Conservation (phyloP, 2,888 invertebrate species). For the Lithophane semibrunnea region DNA sequence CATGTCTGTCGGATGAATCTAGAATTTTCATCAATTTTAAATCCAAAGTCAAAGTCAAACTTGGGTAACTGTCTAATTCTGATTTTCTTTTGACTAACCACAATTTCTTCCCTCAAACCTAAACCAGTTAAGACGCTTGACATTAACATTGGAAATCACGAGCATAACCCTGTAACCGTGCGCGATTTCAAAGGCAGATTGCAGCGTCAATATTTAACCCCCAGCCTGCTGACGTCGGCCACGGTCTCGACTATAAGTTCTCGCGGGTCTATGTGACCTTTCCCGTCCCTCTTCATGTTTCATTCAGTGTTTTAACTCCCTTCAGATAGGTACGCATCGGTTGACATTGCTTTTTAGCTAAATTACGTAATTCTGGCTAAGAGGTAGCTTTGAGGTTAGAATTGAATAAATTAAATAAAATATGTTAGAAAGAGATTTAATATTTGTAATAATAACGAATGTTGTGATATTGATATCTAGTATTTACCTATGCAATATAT, state of each 20-base stretch:
- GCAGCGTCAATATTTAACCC: slow-evolving; percentile 83
- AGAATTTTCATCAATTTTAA: no score
- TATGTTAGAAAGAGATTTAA: no score
- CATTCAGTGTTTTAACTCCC: slow-evolving; percentile 64
- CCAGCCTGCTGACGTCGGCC: slow-evolving; percentile 34
- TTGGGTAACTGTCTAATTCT: no score
- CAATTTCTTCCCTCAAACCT: not conserved
- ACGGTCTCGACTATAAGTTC: slow-evolving; percentile 13
- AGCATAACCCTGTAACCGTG: slow-evolving; percentile 37
- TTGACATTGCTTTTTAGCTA: slow-evolving; percentile 31
- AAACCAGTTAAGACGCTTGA: not conserved
- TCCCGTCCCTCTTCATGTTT: slow-evolving; percentile 66
- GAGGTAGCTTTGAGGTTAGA: not conserved
- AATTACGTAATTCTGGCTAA: not conserved
- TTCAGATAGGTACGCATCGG: slow-evolving; percentile 8
- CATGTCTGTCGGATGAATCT: not conserved
- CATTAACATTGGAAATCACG: slow-evolving; percentile 24
- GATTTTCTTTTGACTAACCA: not conserved
- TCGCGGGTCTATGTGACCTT: slow-evolving; percentile 59
- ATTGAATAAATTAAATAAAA: not conserved
- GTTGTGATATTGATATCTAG: no score
- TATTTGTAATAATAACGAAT: no score
- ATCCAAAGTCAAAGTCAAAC: no score
- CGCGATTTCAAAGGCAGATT: slow-evolving; percentile 75
- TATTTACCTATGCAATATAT: no score